Evolutionary conservation across 2,888 invertebrate genomes (phyloP).

Genomic region (Diploptera punctata): DNA sequence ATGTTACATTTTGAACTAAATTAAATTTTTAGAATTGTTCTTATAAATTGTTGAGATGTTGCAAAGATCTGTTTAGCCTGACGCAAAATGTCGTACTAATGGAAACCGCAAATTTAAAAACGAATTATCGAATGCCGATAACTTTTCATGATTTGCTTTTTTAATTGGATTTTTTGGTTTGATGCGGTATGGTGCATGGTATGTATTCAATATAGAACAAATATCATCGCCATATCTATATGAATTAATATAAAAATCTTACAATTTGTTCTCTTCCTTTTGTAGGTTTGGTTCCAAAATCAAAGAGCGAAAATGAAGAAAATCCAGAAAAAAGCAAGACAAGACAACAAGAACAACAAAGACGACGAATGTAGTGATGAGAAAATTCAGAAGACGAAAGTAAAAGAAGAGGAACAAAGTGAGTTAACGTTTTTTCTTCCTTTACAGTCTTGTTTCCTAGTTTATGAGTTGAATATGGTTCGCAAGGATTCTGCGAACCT

Average conservation of each 20-base stretch:
- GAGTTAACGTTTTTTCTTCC: too few relatives aligned
- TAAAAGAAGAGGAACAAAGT: slow-evolving; percentile 66
- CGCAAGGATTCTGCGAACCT: too few relatives aligned
- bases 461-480: too few relatives aligned
- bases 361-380: slow-evolving; percentile 54
- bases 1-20: too few relatives aligned
- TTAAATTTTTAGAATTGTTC: too few relatives aligned
- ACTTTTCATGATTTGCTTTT: slow-evolving; percentile 15
- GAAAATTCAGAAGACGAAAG: slow-evolving; percentile 60
- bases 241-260: not conserved
- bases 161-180: slow-evolving; percentile 25
- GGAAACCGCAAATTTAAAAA: slow-evolving; percentile 1
- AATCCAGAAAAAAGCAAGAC: slow-evolving; percentile 68
- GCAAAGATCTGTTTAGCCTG: not conserved
- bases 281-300: slow-evolving; percentile 70
- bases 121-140: slow-evolving; percentile 25
- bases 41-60: not conserved
- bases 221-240: not conserved
- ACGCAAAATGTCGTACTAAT: not conserved
- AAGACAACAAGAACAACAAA: slow-evolving; percentile 55
- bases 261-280: not conserved
- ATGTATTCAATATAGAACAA: not conserved
- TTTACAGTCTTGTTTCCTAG: too few relatives aligned
- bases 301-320: slow-evolving; percentile 71
- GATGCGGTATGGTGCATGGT: slow-evolving; percentile 11